phyloP scores from a whole-genome alignment of 2,888 invertebrate species.

The Erannis defoliaria region DNA sequence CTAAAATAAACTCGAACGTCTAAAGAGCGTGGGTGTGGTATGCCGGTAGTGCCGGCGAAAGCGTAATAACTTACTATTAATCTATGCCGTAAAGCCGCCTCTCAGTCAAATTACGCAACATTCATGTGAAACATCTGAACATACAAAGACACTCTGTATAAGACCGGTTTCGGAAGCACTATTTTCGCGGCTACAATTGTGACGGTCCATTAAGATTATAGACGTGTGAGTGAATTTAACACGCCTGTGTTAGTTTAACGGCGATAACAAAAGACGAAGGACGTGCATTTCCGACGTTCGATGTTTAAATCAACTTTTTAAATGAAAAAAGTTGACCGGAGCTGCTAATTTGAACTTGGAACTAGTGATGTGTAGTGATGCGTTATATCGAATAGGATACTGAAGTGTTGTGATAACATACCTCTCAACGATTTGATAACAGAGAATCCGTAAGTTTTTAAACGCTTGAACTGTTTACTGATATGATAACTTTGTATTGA shows the following conservation, averaged over 20 bases:
- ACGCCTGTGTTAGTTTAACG: constrained; percentile 67
- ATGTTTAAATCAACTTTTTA: constrained; percentile 24
- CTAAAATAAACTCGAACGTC: constrained; percentile 73
- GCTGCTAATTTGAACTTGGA: constrained; percentile 37
- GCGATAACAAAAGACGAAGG: constrained; percentile 73
- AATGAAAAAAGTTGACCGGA: constrained; percentile 40
- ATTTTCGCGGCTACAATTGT: constrained; percentile 72
- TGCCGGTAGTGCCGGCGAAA: constrained; percentile 60
- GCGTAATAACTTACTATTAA: constrained; percentile 3
- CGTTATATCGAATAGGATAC: constrained; percentile 22
- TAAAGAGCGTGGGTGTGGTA: constrained; percentile 56
- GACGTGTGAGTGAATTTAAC: constrained; percentile 64
- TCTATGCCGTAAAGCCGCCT: constrained; percentile 62
- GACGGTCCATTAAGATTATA: constrained; percentile 60
- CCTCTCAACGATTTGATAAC: constrained; percentile 1
- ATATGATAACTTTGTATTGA: constrained; percentile 42
- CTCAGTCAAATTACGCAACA: constrained; percentile 65
- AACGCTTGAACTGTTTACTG: constrained; percentile 13
- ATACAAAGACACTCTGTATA: constrained; percentile 58
- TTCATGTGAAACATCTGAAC: constrained; percentile 61
- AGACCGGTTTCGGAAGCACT: constrained; percentile 69
- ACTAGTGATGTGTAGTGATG: constrained; percentile 44
- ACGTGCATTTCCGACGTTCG: constrained; percentile 59
- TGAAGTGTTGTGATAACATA: constrained; percentile 30
- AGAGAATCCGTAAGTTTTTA: background rate